These are phyloP conservation scores for Atrichornis clamosus DNA, from an alignment of 2,113 vertebrate species.

Conservation along the genomic window DNA sequence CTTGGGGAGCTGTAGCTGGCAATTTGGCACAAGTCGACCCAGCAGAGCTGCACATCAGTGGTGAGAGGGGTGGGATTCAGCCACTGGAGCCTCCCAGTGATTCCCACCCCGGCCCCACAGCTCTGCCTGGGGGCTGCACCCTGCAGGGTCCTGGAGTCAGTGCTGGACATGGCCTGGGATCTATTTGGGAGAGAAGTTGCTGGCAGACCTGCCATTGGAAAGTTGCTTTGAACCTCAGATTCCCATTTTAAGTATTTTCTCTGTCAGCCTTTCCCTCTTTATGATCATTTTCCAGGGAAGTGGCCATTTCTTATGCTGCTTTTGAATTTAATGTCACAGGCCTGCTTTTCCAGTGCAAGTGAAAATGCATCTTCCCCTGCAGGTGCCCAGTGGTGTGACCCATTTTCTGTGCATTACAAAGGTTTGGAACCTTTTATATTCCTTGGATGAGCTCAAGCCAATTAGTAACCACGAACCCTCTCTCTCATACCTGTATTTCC, in stretches of 20 bases:
- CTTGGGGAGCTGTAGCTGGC: background rate
- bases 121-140: background rate
- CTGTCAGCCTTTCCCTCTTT: background rate
- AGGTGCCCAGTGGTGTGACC: background rate
- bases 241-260: background rate
- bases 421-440: background rate
- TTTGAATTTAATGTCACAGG: background rate
- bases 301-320: background rate
- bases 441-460: background rate
- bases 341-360: background rate
- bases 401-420: background rate
- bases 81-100: rapidly evolving
- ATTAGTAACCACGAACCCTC: background rate
- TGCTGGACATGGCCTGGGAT: background rate
- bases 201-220: background rate
- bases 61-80: rapidly evolving
- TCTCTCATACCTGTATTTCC: background rate
- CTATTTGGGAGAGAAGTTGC: background rate
- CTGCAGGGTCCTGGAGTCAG: background rate
- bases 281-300: background rate
- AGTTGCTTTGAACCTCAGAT: background rate
- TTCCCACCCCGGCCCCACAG: background rate
- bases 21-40: background rate
- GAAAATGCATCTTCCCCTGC: background rate
- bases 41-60: background rate